Percentiles rank a stretch among this genome's conserved stretches.
phyloP scores from a whole-genome alignment of 2,888 invertebrate genomes.

The Leptopterna dolabrata region DNA sequence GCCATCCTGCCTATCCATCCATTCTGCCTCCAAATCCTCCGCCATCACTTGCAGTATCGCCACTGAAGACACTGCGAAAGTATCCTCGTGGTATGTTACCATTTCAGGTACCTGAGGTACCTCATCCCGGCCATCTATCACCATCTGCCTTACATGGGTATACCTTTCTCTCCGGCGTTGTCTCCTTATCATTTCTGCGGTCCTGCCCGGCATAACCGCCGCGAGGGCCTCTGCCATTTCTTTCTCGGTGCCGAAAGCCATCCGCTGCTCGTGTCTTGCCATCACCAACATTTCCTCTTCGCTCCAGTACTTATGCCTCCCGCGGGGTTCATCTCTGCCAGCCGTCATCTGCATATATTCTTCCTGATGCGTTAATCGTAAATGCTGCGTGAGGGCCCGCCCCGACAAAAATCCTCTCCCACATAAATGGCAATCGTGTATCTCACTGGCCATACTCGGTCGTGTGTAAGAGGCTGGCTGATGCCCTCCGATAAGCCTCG shows the following conservation, averaged over 20 bases:
- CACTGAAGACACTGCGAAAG: not conserved
- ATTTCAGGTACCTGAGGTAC: too few relatives aligned
- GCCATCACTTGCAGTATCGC: too few relatives aligned
- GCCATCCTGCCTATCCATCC: too few relatives aligned
- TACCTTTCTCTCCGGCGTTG: not conserved
- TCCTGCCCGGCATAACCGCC: not conserved
- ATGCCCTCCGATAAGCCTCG: conserved; percentile 28
- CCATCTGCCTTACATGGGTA: not conserved
- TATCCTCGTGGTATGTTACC: not conserved
- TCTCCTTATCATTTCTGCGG: not conserved
- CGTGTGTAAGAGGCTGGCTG: too few relatives aligned
- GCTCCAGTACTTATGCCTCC: not conserved
- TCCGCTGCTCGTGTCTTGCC: not conserved
- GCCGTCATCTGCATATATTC: conserved; percentile 60
- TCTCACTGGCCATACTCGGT: conserved; percentile 63
- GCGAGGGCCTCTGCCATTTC: not conserved
- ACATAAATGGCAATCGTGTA: conserved; percentile 67
- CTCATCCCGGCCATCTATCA: not conserved
- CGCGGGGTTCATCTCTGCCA: not conserved
- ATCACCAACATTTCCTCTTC: not conserved
- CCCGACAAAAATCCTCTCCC: conserved; percentile 70
- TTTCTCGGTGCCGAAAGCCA: not conserved
- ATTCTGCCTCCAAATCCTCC: not conserved
- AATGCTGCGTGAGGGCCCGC: conserved; percentile 69
- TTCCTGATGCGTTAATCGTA: too few relatives aligned